phyloP scores from a whole-genome alignment of 2,113 vertebrate species.

The Apodemus speciosus region DNA sequence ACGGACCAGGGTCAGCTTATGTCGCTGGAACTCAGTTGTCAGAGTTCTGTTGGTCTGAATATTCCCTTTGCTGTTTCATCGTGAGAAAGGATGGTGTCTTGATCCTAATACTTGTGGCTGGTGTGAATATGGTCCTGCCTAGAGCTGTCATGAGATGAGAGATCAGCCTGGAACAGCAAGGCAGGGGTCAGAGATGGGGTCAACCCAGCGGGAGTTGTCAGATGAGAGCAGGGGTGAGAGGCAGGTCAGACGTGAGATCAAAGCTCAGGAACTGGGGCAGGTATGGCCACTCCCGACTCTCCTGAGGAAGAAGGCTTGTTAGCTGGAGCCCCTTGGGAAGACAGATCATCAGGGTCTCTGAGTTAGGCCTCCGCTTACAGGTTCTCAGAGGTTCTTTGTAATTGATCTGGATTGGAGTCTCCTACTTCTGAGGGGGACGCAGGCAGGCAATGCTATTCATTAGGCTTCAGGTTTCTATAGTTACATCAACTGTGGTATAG shows the following conservation, averaged over 20 bases:
- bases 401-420: slow-evolving; percentile 36
- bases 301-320: neutral
- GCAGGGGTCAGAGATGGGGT: slow-evolving; percentile 75
- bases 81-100: slow-evolving; percentile 24
- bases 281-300: slow-evolving; percentile 56
- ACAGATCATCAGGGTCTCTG: neutral
- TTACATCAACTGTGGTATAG: neutral
- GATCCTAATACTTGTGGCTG: neutral
- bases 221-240: slow-evolving; percentile 77
- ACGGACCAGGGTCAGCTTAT: neutral
- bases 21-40: slow-evolving; percentile 16
- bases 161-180: slow-evolving; percentile 50
- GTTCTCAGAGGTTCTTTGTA: slow-evolving; percentile 28
- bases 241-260: slow-evolving; percentile 78
- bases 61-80: slow-evolving; percentile 19
- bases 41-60: slow-evolving; percentile 13
- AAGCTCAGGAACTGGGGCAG: slow-evolving; percentile 77
- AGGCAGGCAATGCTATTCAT: slow-evolving; percentile 12
- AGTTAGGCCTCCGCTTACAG: neutral
- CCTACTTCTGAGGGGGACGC: neutral
- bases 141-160: slow-evolving; percentile 61
- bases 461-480: slow-evolving; percentile 12
- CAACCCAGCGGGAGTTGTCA: slow-evolving; percentile 75
- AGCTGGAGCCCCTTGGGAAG: neutral
- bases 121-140: slow-evolving; percentile 55